A percentile compares a stretch with the other conserved stretches of the same genome.
Evolutionary conservation across 2,797 vertebrate genomes (phyloP).

Genomic region (Lepilemur ruficaudatus): DNA sequence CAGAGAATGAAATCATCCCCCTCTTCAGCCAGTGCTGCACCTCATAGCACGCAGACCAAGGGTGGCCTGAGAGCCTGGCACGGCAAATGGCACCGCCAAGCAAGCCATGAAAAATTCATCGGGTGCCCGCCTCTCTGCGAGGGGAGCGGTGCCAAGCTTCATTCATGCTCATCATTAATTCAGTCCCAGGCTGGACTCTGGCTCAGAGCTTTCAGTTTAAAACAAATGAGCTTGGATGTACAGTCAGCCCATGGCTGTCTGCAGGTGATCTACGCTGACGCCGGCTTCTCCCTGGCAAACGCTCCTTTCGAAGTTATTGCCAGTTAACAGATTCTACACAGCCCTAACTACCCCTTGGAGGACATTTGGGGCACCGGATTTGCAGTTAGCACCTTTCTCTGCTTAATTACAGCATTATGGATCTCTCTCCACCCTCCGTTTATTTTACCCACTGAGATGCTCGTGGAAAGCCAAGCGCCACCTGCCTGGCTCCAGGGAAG

Average conservation of each 20-base stretch:
- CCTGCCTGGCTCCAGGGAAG: conserved; percentile 47
- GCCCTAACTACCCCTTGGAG: conserved; percentile 51
- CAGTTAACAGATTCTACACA: conserved; percentile 49
- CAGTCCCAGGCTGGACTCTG: conserved; percentile 54
- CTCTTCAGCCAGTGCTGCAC: too few relatives aligned
- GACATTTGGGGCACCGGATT: conserved; percentile 28
- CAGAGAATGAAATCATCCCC: neutral
- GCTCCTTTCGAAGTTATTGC: conserved; percentile 38
- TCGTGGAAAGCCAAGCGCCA: conserved; percentile 43
- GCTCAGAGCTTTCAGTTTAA: conserved; percentile 42
- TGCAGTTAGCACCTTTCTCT: conserved; percentile 62
- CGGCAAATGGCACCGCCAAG: neutral
- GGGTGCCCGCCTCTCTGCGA: conserved; percentile 13
- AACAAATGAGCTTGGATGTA: conserved; percentile 20
- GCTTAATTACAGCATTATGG: conserved; percentile 52
- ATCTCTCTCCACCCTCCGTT: conserved; percentile 14
- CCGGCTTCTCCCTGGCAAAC: conserved; percentile 42
- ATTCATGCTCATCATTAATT: conserved; percentile 61
- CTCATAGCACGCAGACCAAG: neutral
- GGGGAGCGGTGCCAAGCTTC: conserved; percentile 20
- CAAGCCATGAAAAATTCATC: conserved; percentile 55
- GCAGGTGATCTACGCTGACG: conserved; percentile 47
- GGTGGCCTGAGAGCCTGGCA: conserved; percentile 15
- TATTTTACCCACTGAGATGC: conserved; percentile 47
- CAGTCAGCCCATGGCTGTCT: neutral